Base-by-base conservation (phyloP, 2,888 invertebrate species). In the Hyles lineata region DNA sequence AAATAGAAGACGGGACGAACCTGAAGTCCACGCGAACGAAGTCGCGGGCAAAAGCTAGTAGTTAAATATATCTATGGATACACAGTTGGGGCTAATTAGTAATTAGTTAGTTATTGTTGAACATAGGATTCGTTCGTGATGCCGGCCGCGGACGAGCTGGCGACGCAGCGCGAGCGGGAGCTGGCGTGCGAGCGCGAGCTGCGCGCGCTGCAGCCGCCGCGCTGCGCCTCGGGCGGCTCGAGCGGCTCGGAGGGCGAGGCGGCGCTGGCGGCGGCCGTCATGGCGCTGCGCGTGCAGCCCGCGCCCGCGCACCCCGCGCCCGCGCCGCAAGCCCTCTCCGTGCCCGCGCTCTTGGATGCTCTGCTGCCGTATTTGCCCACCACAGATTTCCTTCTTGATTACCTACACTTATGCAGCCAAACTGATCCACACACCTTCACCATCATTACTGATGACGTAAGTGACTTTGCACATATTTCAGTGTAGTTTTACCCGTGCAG, bases 111-210 rank as follows among this genome's bases (percentile, higher is more conserved):
- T 9, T 59, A 43, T 55, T 15, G n/a, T 60, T 17, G 17, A 17
- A 23, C 25, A 17, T 25, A 87, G 85, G 80, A 79, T 4, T 71
- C 69, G 35, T 83, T 86, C 75, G 76, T 71, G 35, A 88, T 89
- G 86, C 88, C 89, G 21, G 77, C 82, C 19, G 88, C 88, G 2
- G 83, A 80, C n/a, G 81, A 74, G 76, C 55, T 89, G 70, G 67
- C 67, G 23, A 25, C 17, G 6, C 23, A 82, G 77, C 85, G 88
- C 69, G 85, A 82, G 73, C 85, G 85, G 71, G 87, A 83, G 73
- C 76, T 71, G 23, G 77, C 75, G 29, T 81, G 82, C 73, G 83
- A 84, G 78, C 78, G 74, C 1, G 81, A 80, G 75, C 78, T 87
- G 74, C 73, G 79, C 25, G 76, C 0, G 70, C 70, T 29, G 75